These are phyloP conservation scores for Carollia perspicillata DNA, from an alignment of 2,113 vertebrate species.

Conservation along the genomic window DNA sequence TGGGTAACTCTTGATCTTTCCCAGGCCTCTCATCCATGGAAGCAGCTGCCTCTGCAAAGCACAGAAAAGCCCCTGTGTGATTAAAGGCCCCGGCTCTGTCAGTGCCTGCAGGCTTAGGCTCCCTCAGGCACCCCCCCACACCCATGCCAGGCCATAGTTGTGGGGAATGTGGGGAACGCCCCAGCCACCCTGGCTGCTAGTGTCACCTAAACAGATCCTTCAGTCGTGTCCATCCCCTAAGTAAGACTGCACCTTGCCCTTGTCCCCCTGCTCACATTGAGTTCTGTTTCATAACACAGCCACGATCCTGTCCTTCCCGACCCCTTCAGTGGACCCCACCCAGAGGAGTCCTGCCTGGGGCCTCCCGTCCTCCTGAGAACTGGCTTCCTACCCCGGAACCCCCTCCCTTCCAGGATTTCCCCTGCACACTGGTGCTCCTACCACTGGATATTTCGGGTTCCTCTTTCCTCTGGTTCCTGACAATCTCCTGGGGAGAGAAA, in stretches of 20 bases:
- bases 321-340: not conserved
- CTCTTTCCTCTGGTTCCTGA: not conserved
- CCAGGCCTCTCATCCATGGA: not conserved
- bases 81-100: not conserved
- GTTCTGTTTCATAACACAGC: not conserved
- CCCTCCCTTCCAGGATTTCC: not conserved
- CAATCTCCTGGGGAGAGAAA: not conserved
- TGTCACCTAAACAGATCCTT: not conserved
- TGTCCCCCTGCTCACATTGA: not conserved
- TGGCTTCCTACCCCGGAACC: not conserved
- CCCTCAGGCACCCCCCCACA: not conserved
- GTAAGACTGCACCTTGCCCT: not conserved
- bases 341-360: not conserved
- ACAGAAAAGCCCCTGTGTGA: not conserved
- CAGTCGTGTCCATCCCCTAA: not conserved
- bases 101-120: not conserved
- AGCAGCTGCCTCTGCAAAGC: not conserved
- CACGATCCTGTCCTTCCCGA: not conserved
- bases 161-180: not conserved
- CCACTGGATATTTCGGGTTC: not conserved
- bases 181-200: not conserved
- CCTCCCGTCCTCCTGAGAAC: not conserved
- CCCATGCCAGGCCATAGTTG: not conserved
- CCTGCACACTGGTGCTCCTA: not conserved
- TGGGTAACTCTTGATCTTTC: constrained; percentile 30